Evolutionary conservation across 2,888 invertebrate genomes (phyloP).

Genomic region (Exephanes ischioxanthus): DNA sequence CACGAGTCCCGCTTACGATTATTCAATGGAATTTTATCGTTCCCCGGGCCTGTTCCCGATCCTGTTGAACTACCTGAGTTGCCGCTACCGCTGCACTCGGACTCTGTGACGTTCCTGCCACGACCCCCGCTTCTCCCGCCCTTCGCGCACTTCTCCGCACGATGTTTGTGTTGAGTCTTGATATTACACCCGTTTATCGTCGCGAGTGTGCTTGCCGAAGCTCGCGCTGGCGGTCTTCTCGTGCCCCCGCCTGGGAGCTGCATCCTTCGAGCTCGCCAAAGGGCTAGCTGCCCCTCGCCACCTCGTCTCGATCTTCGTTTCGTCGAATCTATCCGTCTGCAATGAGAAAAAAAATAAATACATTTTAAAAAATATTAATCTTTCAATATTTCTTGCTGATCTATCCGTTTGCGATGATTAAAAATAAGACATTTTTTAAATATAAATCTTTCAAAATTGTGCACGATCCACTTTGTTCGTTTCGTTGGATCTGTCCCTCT

Average conservation of each 20-base stretch:
- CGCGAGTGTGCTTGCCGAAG: constrained; percentile 79
- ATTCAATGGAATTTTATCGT: constrained; percentile 76
- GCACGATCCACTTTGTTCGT: constrained; percentile 68
- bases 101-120: constrained; percentile 68
- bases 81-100: constrained; percentile 69
- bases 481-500: constrained; percentile 76
- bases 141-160: constrained; percentile 70
- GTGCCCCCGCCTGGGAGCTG: constrained; percentile 85
- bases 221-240: constrained; percentile 83
- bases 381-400: constrained; percentile 38
- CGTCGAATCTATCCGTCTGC: constrained; percentile 76
- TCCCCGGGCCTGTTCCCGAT: constrained; percentile 73
- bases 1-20: constrained; percentile 78
- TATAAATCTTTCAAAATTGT: no score
- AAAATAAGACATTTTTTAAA: not conserved
- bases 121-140: constrained; percentile 72
- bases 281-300: constrained; percentile 84
- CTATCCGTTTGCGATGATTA: constrained; percentile 72
- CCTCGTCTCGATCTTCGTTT: constrained; percentile 82
- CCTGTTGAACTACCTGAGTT: constrained; percentile 69
- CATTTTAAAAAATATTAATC: not conserved
- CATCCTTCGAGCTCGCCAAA: constrained; percentile 85
- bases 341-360: constrained; percentile 56
- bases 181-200: constrained; percentile 79
- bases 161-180: constrained; percentile 72